These are phyloP conservation scores for Drosophila longiperda DNA, from an alignment of 2,888 invertebrate genomes.

Conservation along the genomic window DNA sequence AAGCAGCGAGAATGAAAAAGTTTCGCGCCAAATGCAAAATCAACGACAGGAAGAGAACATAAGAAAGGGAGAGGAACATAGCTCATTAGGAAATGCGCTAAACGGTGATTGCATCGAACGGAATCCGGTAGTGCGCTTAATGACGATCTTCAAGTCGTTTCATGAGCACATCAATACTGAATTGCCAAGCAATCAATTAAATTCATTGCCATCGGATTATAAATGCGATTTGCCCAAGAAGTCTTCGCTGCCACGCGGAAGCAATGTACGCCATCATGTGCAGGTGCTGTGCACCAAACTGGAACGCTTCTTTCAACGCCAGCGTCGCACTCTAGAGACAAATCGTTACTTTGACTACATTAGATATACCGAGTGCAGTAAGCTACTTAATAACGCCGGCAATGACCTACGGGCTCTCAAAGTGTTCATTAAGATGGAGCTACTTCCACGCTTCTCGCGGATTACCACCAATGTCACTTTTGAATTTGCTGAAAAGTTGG, in stretches of 20 bases:
- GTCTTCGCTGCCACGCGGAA: constrained; percentile 52
- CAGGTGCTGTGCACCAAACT: constrained; percentile 70
- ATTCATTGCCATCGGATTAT: constrained; percentile 61
- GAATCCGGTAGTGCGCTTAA: constrained; percentile 57
- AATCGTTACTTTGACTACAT: constrained; percentile 68
- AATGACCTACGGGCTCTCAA: constrained; percentile 29
- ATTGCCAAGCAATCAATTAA: constrained; percentile 49
- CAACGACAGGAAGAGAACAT: constrained; percentile 51
- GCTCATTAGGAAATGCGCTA: constrained; percentile 15
- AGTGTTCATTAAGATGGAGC: constrained; percentile 46
- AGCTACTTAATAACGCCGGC: constrained; percentile 40
- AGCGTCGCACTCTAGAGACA: constrained; percentile 59
- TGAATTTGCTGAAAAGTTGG: constrained; percentile 60
- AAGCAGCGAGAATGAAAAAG: neutral
- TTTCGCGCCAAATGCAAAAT: constrained; percentile 32
- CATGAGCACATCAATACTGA: constrained; percentile 66
- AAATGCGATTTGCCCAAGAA: constrained; percentile 40
- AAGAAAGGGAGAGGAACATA: constrained; percentile 1
- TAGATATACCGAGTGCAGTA: constrained; percentile 68
- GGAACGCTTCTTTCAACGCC: constrained; percentile 56
- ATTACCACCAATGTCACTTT: constrained; percentile 45
- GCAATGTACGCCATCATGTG: constrained; percentile 76
- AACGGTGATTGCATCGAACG: constrained; percentile 45
- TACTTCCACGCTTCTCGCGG: constrained; percentile 67
- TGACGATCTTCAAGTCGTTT: constrained; percentile 64